Conservation (phyloP, 2,797 vertebrate species). For the Parauchenoglanis punctatus region DNA sequence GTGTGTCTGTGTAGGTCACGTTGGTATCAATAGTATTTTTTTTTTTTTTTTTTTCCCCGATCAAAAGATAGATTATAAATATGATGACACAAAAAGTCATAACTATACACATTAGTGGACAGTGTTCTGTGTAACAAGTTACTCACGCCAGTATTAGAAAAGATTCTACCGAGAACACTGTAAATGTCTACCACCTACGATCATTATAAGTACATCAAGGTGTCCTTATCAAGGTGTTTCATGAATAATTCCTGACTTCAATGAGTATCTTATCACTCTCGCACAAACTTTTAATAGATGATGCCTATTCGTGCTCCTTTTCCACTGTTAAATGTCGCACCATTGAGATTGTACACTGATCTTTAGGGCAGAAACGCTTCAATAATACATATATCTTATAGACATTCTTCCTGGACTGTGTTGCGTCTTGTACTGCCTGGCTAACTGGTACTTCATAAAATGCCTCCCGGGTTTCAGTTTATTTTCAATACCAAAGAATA, state of each 20-base stretch:
- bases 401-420: not conserved
- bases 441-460: constrained; percentile 3
- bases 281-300: not conserved
- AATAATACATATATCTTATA: not conserved
- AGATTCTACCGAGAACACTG: constrained; percentile 15
- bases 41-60: not conserved
- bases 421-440: not conserved
- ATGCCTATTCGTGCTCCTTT: not conserved
- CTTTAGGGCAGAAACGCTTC: not conserved
- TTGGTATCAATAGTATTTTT: not conserved
- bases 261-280: not conserved
- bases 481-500: constrained; percentile 55
- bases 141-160: constrained; percentile 18
- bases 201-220: not conserved
- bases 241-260: not conserved
- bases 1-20: not conserved
- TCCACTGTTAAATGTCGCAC: not conserved
- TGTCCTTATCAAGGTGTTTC: not conserved
- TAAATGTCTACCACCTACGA: constrained; percentile 14
- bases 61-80: no score
- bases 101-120: not conserved
- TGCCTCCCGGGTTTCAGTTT: constrained; percentile 18
- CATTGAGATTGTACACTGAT: not conserved
- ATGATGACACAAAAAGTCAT: not conserved
- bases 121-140: not conserved